These are phyloP conservation scores for Australoheros facetus DNA, from an alignment of 2,797 vertebrate species.

Conservation along the genomic window DNA sequence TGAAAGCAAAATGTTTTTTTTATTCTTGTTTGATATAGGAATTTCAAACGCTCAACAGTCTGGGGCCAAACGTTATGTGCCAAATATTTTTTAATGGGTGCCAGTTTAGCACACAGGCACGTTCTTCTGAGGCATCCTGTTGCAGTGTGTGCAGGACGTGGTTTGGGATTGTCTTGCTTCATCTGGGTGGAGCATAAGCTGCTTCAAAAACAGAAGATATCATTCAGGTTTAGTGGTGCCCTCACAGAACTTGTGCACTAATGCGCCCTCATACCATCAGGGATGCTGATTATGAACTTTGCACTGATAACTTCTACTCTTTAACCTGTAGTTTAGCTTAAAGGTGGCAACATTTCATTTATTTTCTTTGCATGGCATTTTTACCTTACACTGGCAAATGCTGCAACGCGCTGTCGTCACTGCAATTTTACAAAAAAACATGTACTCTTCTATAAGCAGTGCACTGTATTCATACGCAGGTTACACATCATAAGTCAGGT, in stretches of 20 bases:
- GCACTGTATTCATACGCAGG: not conserved
- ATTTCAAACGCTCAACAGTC: not conserved
- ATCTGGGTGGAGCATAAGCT: not conserved
- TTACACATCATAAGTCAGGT: not conserved
- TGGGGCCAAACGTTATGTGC: not conserved
- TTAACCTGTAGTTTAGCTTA: accelerated
- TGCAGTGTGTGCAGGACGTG: not conserved
- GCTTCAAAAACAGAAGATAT: not conserved
- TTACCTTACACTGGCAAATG: too few relatives aligned
- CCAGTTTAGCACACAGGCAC: not conserved
- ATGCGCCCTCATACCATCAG: not conserved
- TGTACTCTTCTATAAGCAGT: not conserved
- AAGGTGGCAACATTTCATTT: not conserved
- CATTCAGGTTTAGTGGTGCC: not conserved
- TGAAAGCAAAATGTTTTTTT: not conserved
- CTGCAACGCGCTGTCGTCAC: not conserved
- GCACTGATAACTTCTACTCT: not conserved
- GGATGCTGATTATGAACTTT: not conserved
- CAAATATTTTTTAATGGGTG: not conserved
- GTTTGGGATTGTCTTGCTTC: not conserved
- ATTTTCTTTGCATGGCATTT: not conserved
- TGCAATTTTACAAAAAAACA: not conserved
- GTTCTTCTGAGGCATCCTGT: not conserved
- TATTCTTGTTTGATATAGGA: not conserved
- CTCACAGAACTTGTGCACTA: not conserved